A percentile compares a stretch with the other conserved stretches of the same genome.
phyloP scores from a whole-genome alignment of 1,140 invertebrate genomes.

The Oppia nitens region DNA sequence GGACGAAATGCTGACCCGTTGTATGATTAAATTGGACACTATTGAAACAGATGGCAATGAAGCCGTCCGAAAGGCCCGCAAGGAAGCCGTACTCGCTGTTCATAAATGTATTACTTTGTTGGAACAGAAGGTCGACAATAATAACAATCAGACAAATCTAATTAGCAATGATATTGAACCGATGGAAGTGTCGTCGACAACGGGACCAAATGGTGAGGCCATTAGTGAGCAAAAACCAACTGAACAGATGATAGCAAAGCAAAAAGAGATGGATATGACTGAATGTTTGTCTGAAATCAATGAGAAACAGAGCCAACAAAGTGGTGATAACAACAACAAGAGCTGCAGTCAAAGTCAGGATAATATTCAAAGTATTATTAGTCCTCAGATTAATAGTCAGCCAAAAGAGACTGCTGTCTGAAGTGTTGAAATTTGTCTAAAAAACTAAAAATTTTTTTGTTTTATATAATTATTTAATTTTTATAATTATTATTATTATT shows the following conservation, averaged over 20 bases:
- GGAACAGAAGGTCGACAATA: slow-evolving; percentile 40
- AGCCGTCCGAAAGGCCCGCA: slow-evolving; percentile 62
- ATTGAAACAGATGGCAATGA: slow-evolving; percentile 80
- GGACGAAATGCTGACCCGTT: slow-evolving; percentile 85
- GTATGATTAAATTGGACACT: slow-evolving; percentile 72
- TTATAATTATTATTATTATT: no score
- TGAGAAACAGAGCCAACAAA: no score
- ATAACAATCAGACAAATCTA: neutral
- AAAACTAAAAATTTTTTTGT: no score
- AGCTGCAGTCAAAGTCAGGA: no score
- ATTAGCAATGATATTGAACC: neutral
- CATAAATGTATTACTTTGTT: slow-evolving; percentile 63
- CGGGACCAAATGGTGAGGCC: neutral
- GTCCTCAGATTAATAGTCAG: no score
- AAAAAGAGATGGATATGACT: no score
- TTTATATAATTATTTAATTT: no score
- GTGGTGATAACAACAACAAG: no score
- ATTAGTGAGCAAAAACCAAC: neutral
- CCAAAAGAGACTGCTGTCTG: no score
- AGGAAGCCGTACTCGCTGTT: slow-evolving; percentile 70
- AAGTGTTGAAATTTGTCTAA: no score
- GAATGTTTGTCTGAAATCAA: no score
- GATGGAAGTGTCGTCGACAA: neutral
- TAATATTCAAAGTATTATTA: no score
- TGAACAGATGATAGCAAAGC: neutral